Evolutionary conservation across 1,140 invertebrate genomes (phyloP), one percentile per base, ranked within the genome.

Genomic region (Eriocheir sinensis): DNA sequence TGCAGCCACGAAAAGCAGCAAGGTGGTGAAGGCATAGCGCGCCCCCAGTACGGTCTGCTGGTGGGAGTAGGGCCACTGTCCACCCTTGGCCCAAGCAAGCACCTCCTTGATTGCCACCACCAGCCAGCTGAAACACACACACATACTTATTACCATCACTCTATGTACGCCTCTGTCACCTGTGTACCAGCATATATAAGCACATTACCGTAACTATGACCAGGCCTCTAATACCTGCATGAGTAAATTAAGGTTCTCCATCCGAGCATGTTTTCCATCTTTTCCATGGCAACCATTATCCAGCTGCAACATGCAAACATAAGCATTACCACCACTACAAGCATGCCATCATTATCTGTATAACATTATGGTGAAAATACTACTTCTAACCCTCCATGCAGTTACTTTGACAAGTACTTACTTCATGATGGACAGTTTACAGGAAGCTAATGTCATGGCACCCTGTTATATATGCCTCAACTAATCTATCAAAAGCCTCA

Each of bases 1-100:
- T 30, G 91, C 91, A 12, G 91, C 91, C 41, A 92, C 27, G 30
- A 92, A 9, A 15, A 92, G 81, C 44, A 92, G 44, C 30, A 92
- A 80, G 32, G 91, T 85, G 44, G 91, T 92, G 48, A 92, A 92
- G 41, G 91, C 91, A 34, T 92, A 92, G 4, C 91, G 80, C 30
- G 80, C 91, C 3, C 91, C 91, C 81, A 48, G 81, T 12, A 92
- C 91, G 12, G 91, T 92, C 30, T 92, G 38, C 44, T 92, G 91
- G 6, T 41, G 44, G 8, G 91, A 53, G 91, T 92, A 92, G 0
- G 91, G 91, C 91, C 91, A 92, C 72, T 53, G 40, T 32, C 91
- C 91, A 2, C 91, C 91, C 41, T 81, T 40, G 34, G 36, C 44
- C 91, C 91, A 92, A 9, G 80, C 91, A 0, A 92, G 44, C n/a